Base-by-base conservation (phyloP, 30 jellyfish, hydroid and myxozoan species). In the Phacellophora camtschatica region DNA sequence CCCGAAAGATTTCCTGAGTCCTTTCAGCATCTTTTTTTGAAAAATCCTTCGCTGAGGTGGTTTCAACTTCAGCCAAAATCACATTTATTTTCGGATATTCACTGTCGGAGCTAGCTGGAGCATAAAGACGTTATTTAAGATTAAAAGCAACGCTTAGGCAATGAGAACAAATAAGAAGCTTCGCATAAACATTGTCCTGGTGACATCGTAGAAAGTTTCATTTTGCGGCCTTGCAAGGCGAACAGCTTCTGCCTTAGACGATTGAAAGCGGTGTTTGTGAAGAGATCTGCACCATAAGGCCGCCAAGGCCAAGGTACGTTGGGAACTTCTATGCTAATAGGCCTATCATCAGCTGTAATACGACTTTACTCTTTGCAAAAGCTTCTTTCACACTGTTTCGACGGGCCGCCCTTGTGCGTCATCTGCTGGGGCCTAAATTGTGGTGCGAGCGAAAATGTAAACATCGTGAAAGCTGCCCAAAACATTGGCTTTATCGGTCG, bases 321-420 rank as follows among this genome's bases (percentile, higher is more conserved):
- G 74, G 76, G 50, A 11, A 67, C 42, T 50, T 31, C 50, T 39
- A 51, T 8, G 24, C 50, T n/a, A 32, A 72, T 49, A 50, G 86
- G 86, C 86, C 86, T 72, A 72, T 72, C 74, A 56, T 42, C 74
- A 31, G 46, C 86, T 74, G 50, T 67, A 67, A 67, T 67, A 66
- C 82, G 67, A 32, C 82, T 67, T 67, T n/a, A 46, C 27, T 16
- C 20, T 46, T 46, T 28, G 61, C 20, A 46, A 16, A 16, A 72
- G 66, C 35, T 72, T 72, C 86, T 72, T 66, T 72, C 54, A 36
- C 86, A 53, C 75, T 64, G 51, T 72, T n/a, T 67, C 28, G 35
- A 72, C 27, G 72, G 35, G 54, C 86, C 86, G 86, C 86, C 61
- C 27, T 35, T 28, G 20, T 28, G 61, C 61, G 61, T 46, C 20